Evolutionary conservation across 2,113 vertebrate species (phyloP).

Genomic region (Pitta sordida): DNA sequence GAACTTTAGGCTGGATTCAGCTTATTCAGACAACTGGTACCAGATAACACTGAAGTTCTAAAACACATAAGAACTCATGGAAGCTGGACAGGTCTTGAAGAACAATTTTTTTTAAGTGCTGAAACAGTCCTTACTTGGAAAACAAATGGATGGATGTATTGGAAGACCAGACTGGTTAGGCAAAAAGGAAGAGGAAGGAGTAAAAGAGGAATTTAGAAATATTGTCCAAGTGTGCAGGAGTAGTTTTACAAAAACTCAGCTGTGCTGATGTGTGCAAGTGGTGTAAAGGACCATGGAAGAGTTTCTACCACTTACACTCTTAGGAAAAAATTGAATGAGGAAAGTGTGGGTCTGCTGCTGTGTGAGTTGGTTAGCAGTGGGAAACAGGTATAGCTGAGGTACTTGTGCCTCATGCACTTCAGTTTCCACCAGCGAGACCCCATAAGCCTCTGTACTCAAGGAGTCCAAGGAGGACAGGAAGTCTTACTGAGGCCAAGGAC

Average conservation of each 20-base stretch:
- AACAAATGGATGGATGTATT: neutral
- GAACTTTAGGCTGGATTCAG: neutral
- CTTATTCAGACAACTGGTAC: neutral
- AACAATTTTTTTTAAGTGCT: neutral
- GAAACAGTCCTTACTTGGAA: neutral
- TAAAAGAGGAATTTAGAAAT: neutral
- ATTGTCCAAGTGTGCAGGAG: accelerated
- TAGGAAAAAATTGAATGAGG: neutral
- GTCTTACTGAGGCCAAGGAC: neutral
- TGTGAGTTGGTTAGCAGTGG: neutral
- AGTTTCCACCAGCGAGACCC: neutral
- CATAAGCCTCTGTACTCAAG: neutral
- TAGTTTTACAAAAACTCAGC: neutral
- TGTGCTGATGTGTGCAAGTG: neutral
- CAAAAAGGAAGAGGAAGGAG: neutral
- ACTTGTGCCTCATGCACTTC: neutral
- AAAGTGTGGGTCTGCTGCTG: neutral
- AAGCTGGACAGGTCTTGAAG: neutral
- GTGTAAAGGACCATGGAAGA: neutral
- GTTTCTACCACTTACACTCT: neutral
- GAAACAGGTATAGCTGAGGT: neutral
- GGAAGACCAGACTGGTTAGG: neutral
- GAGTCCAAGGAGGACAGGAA: neutral
- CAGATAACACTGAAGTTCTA: neutral
- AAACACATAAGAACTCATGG: neutral